phyloP scores from a whole-genome alignment of 2,113 vertebrate species.

The Tragulus kanchil region DNA sequence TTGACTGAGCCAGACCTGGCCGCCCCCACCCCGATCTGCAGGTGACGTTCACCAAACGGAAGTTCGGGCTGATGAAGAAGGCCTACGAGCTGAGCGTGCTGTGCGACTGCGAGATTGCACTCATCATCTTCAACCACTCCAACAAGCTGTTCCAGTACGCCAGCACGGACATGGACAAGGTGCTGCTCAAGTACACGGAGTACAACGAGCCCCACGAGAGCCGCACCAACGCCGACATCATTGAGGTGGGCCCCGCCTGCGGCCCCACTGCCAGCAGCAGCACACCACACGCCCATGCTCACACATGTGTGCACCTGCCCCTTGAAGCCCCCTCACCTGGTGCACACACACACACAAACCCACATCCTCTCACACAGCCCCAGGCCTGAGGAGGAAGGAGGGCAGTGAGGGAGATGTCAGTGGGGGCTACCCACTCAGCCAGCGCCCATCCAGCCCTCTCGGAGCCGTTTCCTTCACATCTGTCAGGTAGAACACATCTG shows the following conservation, averaged over 20 bases:
- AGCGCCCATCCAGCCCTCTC: background rate
- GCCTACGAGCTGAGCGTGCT: slow-evolving; percentile 96
- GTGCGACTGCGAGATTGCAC: slow-evolving; percentile 87
- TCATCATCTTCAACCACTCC: slow-evolving; percentile 93
- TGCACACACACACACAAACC: background rate
- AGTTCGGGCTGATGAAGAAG: slow-evolving; percentile 99
- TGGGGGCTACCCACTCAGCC: background rate
- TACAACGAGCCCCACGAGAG: slow-evolving; percentile 98
- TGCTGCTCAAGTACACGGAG: slow-evolving; percentile 97
- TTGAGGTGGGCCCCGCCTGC: slow-evolving; percentile 89
- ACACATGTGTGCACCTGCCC: background rate
- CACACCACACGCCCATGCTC: accelerated
- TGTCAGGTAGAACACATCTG: background rate
- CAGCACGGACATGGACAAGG: slow-evolving; percentile 99
- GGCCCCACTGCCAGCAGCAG: background rate
- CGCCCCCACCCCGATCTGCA: slow-evolving; percentile 18
- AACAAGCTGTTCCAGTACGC: slow-evolving; percentile 98
- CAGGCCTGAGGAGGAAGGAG: background rate
- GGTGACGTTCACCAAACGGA: slow-evolving; percentile 92
- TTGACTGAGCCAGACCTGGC: background rate
- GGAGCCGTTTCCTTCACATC: background rate
- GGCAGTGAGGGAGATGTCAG: background rate
- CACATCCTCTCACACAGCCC: background rate
- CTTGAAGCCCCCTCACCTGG: background rate
- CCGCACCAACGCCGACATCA: slow-evolving; percentile 96